Conservation (phyloP, 2,888 invertebrate species). For the Stenchaetothrips biformis region DNA sequence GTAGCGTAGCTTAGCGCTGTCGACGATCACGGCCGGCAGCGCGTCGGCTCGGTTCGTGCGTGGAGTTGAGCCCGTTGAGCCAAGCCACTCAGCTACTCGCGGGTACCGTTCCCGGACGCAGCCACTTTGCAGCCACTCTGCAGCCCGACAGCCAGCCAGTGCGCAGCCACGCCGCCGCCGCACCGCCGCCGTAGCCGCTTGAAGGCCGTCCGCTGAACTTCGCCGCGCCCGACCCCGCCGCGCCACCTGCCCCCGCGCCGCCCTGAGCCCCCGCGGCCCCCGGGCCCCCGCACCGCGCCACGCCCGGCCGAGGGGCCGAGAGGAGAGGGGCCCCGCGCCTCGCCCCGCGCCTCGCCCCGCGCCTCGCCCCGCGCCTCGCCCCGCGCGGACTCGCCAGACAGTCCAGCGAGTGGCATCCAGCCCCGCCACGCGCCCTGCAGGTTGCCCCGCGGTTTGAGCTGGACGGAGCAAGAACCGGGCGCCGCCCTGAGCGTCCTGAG, state of each 20-base stretch:
- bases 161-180: conserved; percentile 26
- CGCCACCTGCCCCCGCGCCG: not conserved
- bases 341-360: not conserved
- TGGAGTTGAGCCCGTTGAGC: conserved; percentile 25
- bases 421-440: too few species aligned
- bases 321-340: not conserved
- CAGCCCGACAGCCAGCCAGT: not conserved
- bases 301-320: not conserved
- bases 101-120: conserved; percentile 24
- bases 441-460: too few species aligned
- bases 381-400: not conserved
- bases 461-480: too few species aligned
- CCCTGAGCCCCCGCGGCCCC: not conserved
- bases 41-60: conserved; percentile 19
- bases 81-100: conserved; percentile 29
- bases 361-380: not conserved
- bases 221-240: conserved; percentile 1
- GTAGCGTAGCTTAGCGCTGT: conserved; percentile 33
- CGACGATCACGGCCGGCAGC: conserved; percentile 27
- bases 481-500: too few species aligned
- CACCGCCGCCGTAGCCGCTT: not conserved
- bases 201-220: conserved; percentile 24
- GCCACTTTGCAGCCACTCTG: not conserved
- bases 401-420: too few species aligned
- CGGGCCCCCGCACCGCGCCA: not conserved